These are phyloP conservation scores for Cryptocephalus moraei DNA, from an alignment of 2,888 invertebrate species.

Conservation along the genomic window DNA sequence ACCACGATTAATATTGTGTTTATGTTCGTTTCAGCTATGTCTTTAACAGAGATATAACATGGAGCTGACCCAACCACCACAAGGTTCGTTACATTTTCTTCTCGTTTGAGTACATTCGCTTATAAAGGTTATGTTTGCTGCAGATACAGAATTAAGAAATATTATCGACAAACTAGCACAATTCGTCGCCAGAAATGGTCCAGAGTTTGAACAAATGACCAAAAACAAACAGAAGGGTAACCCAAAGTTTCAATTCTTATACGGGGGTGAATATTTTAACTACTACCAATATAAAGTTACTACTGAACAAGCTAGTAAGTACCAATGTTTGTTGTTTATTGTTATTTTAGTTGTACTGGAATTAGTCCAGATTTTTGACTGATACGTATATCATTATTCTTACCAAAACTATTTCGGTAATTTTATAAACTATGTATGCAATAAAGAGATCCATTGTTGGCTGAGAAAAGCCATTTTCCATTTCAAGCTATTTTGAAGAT, in stretches of 20 bases:
- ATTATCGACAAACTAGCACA: slow-evolving; percentile 98
- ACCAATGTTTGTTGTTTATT: too few species aligned
- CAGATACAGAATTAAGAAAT: slow-evolving; percentile 89
- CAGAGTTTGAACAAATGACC: slow-evolving; percentile 98
- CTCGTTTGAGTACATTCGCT: slow-evolving; percentile 1
- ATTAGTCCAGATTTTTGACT: background rate
- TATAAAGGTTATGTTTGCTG: slow-evolving; percentile 22
- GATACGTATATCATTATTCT: too few species aligned
- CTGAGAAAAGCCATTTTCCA: too few species aligned
- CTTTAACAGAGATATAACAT: slow-evolving; percentile 22
- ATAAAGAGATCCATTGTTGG: too few species aligned
- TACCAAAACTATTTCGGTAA: too few species aligned
- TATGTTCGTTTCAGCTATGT: background rate
- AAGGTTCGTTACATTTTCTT: slow-evolving; percentile 39
- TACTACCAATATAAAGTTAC: slow-evolving; percentile 96
- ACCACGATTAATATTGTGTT: background rate
- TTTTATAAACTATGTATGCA: too few species aligned
- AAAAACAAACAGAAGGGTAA: slow-evolving; percentile 97
- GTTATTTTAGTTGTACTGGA: background rate
- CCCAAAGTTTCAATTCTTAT: slow-evolving; percentile 93
- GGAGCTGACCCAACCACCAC: slow-evolving; percentile 49
- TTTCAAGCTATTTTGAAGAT: too few species aligned
- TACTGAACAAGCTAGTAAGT: slow-evolving; percentile 88
- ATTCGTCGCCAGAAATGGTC: slow-evolving; percentile 98
- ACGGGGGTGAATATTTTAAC: slow-evolving; percentile 90